Percentiles rank a stretch among this genome's conserved stretches.
Evolutionary conservation across 2,797 vertebrate genomes (phyloP).

Genomic region (Sphenodon punctatus): DNA sequence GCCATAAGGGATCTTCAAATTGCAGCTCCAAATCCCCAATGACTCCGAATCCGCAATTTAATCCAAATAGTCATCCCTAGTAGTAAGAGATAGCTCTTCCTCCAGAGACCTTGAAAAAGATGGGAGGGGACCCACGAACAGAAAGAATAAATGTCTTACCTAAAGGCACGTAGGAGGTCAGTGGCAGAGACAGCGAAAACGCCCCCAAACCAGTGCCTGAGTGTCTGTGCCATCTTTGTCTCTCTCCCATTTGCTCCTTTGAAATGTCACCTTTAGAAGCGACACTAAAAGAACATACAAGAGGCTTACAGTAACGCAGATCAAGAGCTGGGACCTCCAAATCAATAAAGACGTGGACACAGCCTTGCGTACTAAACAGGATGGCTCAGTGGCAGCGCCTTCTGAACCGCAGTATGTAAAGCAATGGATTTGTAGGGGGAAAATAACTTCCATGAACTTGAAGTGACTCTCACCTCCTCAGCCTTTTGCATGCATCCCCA

Average conservation of each 20-base stretch:
- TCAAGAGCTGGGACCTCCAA: neutral
- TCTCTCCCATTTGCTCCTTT: neutral
- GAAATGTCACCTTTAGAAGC: neutral
- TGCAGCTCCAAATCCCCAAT: no score
- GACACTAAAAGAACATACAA: neutral
- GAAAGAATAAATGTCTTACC: no score
- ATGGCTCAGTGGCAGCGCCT: neutral
- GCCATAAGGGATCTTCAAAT: no score
- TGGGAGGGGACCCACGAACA: no score
- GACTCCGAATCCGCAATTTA: no score
- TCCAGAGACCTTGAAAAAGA: no score
- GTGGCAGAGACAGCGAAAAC: no score
- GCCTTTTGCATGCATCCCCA: neutral
- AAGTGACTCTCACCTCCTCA: neutral
- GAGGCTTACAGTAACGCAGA: neutral
- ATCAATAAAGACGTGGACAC: neutral
- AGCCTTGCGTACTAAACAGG: neutral
- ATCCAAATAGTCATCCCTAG: no score
- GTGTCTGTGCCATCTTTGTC: neutral
- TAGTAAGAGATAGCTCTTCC: no score
- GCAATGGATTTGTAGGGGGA: neutral
- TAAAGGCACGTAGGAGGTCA: no score
- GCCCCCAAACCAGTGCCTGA: neutral
- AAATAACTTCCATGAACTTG: neutral
- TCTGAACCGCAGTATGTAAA: slow-evolving; percentile 10